Evolutionary conservation across 2,797 vertebrate genomes (phyloP).

Genomic region (Ceryle rudis): DNA sequence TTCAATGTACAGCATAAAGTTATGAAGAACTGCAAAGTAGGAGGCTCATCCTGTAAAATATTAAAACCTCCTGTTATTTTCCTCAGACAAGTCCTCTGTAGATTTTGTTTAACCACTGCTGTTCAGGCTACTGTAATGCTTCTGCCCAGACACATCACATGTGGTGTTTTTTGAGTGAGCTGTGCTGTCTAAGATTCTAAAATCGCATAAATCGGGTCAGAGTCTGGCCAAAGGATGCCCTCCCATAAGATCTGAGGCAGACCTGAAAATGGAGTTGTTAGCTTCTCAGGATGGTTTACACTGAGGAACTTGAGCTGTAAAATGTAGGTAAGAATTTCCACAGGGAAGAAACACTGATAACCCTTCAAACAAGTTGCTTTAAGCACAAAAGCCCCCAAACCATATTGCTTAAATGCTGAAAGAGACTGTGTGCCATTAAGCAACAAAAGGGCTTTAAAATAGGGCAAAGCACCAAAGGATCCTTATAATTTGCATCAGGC

Average conservation of each 20-base stretch:
- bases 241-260: neutral
- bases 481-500: neutral
- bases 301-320: neutral
- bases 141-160: neutral
- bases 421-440: neutral
- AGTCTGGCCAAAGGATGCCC: neutral
- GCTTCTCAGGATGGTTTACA: neutral
- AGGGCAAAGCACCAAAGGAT: neutral
- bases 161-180: neutral
- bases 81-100: neutral
- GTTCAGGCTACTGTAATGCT: neutral
- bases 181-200: neutral
- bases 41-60: neutral
- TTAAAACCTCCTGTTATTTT: fast-evolving
- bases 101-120: neutral
- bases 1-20: neutral
- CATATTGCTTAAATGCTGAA: neutral
- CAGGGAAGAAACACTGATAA: neutral
- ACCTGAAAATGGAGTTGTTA: neutral
- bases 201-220: neutral
- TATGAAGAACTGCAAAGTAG: neutral
- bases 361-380: neutral
- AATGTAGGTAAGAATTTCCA: neutral
- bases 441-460: neutral
- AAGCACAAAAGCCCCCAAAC: neutral